Percentiles rank a stretch among this genome's conserved stretches.
Evolutionary conservation across 2,888 invertebrate genomes (phyloP).

Genomic region (Hypsopygia costalis): DNA sequence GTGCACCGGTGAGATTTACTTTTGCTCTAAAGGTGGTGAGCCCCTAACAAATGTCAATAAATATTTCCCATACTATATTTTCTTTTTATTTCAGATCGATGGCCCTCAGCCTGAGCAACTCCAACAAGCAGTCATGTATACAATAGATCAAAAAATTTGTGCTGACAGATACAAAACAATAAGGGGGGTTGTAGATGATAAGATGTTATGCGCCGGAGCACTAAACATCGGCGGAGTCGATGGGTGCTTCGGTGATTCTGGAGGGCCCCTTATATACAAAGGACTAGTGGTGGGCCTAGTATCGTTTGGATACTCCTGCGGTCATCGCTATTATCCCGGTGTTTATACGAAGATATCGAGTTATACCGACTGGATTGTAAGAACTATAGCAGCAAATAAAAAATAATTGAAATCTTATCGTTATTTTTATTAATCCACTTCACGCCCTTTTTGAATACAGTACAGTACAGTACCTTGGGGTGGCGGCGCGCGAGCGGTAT

Average conservation of each 20-base stretch:
- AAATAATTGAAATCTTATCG: constrained; percentile 22
- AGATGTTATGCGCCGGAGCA: constrained; percentile 67
- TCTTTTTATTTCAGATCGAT: constrained; percentile 38
- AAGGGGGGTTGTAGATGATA: constrained; percentile 50
- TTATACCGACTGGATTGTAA: constrained; percentile 65
- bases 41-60: no score
- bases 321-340: constrained; percentile 61
- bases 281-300: constrained; percentile 65
- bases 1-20: no score
- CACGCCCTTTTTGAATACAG: constrained; percentile 11
- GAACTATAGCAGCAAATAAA: constrained; percentile 50
- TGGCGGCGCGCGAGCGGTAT: no score
- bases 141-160: constrained; percentile 51
- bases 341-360: constrained; percentile 68
- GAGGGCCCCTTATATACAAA: constrained; percentile 65
- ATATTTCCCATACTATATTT: no score
- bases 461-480: no score
- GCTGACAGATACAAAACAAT: constrained; percentile 50
- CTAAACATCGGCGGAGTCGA: constrained; percentile 59
- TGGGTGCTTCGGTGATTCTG: constrained; percentile 69
- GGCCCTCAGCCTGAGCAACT: constrained; percentile 61
- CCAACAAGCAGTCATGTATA: constrained; percentile 48
- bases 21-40: no score
- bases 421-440: background rate
- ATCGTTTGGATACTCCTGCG: constrained; percentile 68